Conservation (phyloP, 2,797 vertebrate species). For the Babyrousa celebensis region DNA sequence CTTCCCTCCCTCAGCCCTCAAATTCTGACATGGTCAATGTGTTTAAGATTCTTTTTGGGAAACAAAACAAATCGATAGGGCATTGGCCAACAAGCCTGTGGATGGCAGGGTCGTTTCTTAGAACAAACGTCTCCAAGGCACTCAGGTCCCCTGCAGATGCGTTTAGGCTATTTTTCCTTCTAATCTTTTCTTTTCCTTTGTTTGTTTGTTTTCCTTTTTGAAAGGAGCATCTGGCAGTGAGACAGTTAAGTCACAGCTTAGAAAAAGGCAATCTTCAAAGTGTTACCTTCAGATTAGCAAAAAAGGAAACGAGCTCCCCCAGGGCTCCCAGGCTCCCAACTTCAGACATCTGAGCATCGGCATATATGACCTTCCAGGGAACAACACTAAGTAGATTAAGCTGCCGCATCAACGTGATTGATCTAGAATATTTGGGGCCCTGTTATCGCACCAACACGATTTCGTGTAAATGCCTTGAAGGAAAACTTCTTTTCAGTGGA, state of each 20-base stretch:
- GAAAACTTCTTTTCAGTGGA: constrained; percentile 84
- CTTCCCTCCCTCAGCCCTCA: background rate
- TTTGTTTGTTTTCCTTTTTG: background rate
- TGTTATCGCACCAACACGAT: constrained; percentile 84
- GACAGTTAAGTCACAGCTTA: constrained; percentile 79
- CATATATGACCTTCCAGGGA: constrained; percentile 82
- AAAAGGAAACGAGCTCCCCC: constrained; percentile 75
- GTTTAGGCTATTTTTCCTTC: background rate
- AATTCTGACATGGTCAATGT: background rate
- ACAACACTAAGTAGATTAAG: constrained; percentile 86
- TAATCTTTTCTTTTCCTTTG: constrained; percentile 35
- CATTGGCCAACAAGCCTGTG: background rate
- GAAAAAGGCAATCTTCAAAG: constrained; percentile 77
- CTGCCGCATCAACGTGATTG: constrained; percentile 76
- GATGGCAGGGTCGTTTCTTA: background rate
- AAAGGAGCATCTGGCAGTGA: constrained; percentile 70
- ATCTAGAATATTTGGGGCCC: constrained; percentile 86
- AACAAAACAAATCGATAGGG: background rate
- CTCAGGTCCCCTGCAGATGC: background rate
- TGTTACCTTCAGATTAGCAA: constrained; percentile 85
- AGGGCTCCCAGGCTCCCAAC: constrained; percentile 61
- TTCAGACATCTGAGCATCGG: constrained; percentile 81
- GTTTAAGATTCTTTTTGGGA: background rate
- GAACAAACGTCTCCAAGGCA: background rate
- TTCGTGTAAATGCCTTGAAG: constrained; percentile 86